Percentiles rank a stretch among this genome's conserved stretches.
These are phyloP conservation scores for Schrankia costaestrigalis DNA, from an alignment of 2,888 invertebrate genomes.

Conservation along the genomic window DNA sequence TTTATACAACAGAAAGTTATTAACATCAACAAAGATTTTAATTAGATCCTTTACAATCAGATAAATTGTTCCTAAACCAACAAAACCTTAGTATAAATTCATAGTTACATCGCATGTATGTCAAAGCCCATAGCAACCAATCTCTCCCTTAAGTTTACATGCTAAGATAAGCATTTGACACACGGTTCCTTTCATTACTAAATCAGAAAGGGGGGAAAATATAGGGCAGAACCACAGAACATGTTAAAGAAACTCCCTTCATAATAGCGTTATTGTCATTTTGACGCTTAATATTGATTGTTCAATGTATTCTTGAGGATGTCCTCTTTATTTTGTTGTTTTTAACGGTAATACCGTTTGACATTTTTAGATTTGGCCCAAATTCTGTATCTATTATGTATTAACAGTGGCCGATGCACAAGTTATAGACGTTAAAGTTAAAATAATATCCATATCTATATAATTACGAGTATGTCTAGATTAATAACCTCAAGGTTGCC, in stretches of 20 bases:
- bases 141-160: conserved; percentile 12
- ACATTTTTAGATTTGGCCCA: too few relatives aligned
- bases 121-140: conserved; percentile 11
- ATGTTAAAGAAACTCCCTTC: conserved; percentile 9
- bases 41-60: too few relatives aligned
- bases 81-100: conserved; percentile 1
- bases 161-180: conserved; percentile 22
- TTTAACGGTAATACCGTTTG: too few relatives aligned
- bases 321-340: too few relatives aligned
- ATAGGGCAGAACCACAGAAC: conserved; percentile 19
- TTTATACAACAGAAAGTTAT: too few relatives aligned
- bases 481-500: too few relatives aligned
- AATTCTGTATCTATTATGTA: too few relatives aligned
- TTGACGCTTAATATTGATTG: conserved; percentile 3
- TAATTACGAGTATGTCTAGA: too few relatives aligned
- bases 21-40: too few relatives aligned
- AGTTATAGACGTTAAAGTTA: too few relatives aligned
- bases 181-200: conserved; percentile 15
- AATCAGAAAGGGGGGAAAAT: conserved; percentile 12
- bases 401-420: too few relatives aligned
- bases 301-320: neutral
- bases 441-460: too few relatives aligned
- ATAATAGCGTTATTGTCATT: conserved; percentile 9
- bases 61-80: neutral
- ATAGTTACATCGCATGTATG: conserved; percentile 8